These are phyloP conservation scores for Morpho achilles DNA, from an alignment of 2,888 invertebrate species.

Conservation along the genomic window DNA sequence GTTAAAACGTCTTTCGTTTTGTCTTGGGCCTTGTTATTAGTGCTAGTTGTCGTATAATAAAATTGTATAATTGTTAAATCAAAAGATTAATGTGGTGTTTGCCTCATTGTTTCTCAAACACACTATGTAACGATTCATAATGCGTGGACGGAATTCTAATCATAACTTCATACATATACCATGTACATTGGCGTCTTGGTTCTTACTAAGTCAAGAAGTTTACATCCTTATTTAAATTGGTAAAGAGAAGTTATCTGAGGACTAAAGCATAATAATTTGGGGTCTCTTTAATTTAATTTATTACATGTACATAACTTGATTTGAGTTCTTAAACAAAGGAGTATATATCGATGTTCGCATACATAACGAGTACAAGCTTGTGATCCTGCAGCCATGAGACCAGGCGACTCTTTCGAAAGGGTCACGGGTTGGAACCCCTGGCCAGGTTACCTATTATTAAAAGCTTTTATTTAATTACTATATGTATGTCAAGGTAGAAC, in stretches of 20 bases:
- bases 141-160: conserved; percentile 1
- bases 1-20: too few species aligned
- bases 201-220: conserved; percentile 6
- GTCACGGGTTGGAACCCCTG: too few species aligned
- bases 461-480: too few species aligned
- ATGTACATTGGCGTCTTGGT: conserved; percentile 1
- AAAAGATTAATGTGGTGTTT: conserved; percentile 1
- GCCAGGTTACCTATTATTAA: too few species aligned
- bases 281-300: not conserved
- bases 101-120: not conserved
- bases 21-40: too few species aligned
- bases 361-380: too few species aligned
- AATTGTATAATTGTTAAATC: not conserved
- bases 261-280: conserved; percentile 5
- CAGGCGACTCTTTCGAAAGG: too few species aligned
- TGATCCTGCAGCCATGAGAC: too few species aligned
- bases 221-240: conserved; percentile 21
- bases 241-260: conserved; percentile 5
- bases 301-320: not conserved
- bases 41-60: not conserved
- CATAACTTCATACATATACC: conserved; percentile 3
- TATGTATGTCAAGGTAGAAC: too few species aligned
- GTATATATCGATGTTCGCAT: not conserved
- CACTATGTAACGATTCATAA: not conserved
- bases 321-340: not conserved